Base-by-base conservation (phyloP, 1,140 invertebrate species). In the Bombus waltoni region DNA sequence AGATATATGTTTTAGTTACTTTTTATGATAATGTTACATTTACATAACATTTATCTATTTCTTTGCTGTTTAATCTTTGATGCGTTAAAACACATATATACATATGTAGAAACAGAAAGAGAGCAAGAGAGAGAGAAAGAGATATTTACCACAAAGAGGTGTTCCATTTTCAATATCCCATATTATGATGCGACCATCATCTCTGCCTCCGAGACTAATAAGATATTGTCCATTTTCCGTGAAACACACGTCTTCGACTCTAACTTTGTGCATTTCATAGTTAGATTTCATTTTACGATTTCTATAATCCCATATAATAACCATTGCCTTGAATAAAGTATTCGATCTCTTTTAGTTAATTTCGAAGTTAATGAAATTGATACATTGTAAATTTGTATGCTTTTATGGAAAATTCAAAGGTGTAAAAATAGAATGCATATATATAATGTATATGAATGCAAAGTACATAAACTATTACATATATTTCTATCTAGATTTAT, bases 291-390 rank as follows among this genome's bases (percentile, higher is more conserved):
- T 93, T 57, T 94, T 95, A 84, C 96, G 96, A 66, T 95, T 96
- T 13, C 97, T 95, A 92, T 97, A 99, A 92, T 98, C 97, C 98
- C 98, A 99, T 32, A 99, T 93, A 88, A 98, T 98, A 0, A 98
- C 97, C 85, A 96, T 96, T 10, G 98, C 97, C 96, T 97, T 75
- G 89, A 94, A 75, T 87, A 79, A 81, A 38, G 13, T 32, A 38
- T 68, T 38, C 3, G 1, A 38, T 68, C 18, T 35, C 22, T 62
- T 32, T 35, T 18, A 35, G 18, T 22, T 68, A 68, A 35, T 68
- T 68, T 35, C 9, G 18, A 62, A 91, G 42, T 40, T 8, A 28
- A n/a, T 22, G 25, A 35, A 81, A 28, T 35, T 4, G 10, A 83
- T 38, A 22, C 2, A 18, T 35, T 18, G 6, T 9, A 35, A 66